A percentile compares a stretch with the other conserved stretches of the same genome.
Evolutionary conservation across 1,140 invertebrate genomes (phyloP).

Genomic region (Phocides pigmalion): DNA sequence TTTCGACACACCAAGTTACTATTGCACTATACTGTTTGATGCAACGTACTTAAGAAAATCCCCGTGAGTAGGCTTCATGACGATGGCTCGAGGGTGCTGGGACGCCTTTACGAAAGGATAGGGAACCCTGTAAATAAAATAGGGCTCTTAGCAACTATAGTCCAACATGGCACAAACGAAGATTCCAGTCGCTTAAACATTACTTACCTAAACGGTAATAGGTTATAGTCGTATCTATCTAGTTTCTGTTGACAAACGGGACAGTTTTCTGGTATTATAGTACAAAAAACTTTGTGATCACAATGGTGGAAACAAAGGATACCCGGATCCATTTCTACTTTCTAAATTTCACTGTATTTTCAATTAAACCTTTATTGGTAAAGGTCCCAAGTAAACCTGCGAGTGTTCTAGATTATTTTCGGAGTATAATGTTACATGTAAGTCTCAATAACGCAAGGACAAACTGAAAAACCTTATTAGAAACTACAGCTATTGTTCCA

Average conservation of each 20-base stretch:
- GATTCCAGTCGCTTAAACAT: not conserved
- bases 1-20: conserved; percentile 23
- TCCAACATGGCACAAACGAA: conserved; percentile 1
- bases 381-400: not conserved
- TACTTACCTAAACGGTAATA: conserved; percentile 89
- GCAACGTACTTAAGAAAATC: conserved; percentile 91
- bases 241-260: conserved; percentile 88
- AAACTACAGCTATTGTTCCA: conserved; percentile 27
- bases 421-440: conserved; percentile 5
- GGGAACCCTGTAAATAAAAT: conserved; percentile 86
- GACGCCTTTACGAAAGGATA: conserved; percentile 91
- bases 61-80: conserved; percentile 91
- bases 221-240: conserved; percentile 84
- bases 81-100: conserved; percentile 89
- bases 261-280: conserved; percentile 88
- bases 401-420: conserved; percentile 9
- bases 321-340: conserved; percentile 86
- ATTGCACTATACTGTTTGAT: conserved; percentile 17
- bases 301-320: conserved; percentile 94
- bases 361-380: conserved; percentile 50
- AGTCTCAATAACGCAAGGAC: conserved; percentile 2
- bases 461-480: conserved; percentile 22
- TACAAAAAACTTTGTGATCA: conserved; percentile 90
- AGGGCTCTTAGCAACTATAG: conserved; percentile 53
- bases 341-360: conserved; percentile 46